These are phyloP conservation scores for Spodoptera picta DNA, from an alignment of 2,888 invertebrate species.

Conservation along the genomic window DNA sequence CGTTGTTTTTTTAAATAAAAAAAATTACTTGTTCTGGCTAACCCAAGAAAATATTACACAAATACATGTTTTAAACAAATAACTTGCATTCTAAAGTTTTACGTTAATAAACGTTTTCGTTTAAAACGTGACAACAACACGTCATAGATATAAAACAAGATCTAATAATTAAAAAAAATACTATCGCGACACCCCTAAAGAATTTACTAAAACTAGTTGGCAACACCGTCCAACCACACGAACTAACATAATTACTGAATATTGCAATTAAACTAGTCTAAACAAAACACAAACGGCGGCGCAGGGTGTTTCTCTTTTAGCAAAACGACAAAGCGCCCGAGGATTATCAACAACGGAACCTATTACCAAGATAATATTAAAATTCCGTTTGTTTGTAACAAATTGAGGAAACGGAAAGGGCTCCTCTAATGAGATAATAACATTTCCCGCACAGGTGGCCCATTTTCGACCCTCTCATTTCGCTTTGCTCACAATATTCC, in stretches of 20 bases:
- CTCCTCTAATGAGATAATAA: slow-evolving; percentile 82
- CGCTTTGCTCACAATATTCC: slow-evolving; percentile 51
- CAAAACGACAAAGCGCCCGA: slow-evolving; percentile 64
- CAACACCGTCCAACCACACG: slow-evolving; percentile 16
- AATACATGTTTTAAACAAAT: too few species aligned
- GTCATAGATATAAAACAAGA: too few species aligned
- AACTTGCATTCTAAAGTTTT: too few species aligned
- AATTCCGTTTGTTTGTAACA: slow-evolving; percentile 78
- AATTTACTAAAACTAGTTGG: slow-evolving; percentile 23
- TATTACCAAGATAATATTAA: slow-evolving; percentile 72
- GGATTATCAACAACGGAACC: slow-evolving; percentile 66
- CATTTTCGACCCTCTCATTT: slow-evolving; percentile 46
- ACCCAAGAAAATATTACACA: too few species aligned
- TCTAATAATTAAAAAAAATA: too few species aligned
- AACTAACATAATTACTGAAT: slow-evolving; percentile 39
- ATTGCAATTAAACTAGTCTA: slow-evolving; percentile 49
- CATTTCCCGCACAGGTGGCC: slow-evolving; percentile 76
- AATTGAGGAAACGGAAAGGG: slow-evolving; percentile 77
- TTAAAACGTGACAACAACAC: too few species aligned
- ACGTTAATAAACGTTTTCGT: too few species aligned
- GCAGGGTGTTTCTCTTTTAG: slow-evolving; percentile 35
- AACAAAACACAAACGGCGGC: slow-evolving; percentile 42
- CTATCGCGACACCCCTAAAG: too few species aligned
- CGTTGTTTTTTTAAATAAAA: too few species aligned
- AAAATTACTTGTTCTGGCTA: too few species aligned